Percentiles rank a stretch among this genome's conserved stretches.
Conservation (phyloP, 2,888 invertebrate genomes). For the Polyommatus icarus region DNA sequence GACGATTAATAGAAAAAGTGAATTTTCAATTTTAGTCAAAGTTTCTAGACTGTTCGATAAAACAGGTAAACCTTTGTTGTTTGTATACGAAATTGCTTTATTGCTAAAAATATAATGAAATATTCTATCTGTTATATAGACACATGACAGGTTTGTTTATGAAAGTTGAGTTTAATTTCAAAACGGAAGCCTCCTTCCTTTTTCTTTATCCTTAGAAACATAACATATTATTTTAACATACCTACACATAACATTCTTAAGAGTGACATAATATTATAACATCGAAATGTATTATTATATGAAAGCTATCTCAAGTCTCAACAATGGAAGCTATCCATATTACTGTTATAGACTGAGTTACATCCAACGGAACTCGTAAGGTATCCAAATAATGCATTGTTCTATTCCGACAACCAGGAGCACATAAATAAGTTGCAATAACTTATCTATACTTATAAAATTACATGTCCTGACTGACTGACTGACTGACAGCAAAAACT, state of each 20-base stretch:
- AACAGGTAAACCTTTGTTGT: background rate
- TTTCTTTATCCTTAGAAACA: background rate
- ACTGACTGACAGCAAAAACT: too few relatives aligned
- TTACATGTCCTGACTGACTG: too few relatives aligned
- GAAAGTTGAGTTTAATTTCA: too few relatives aligned
- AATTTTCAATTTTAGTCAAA: background rate
- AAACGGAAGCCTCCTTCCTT: too few relatives aligned
- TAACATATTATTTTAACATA: background rate
- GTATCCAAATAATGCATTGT: slow-evolving; percentile 2
- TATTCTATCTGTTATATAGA: too few relatives aligned
- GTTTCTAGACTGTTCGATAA: background rate
- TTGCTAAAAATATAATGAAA: background rate
- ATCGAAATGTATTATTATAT: background rate
- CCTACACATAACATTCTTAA: background rate
- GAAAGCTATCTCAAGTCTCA: background rate
- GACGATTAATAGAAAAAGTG: background rate
- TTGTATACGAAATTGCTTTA: background rate
- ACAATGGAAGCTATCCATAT: background rate
- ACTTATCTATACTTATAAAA: too few relatives aligned
- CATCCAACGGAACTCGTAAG: too few relatives aligned
- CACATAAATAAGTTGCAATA: background rate
- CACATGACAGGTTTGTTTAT: too few relatives aligned
- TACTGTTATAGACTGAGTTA: too few relatives aligned
- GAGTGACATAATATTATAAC: background rate
- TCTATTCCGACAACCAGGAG: background rate